A percentile compares a stretch with the other conserved stretches of the same genome.
phyloP scores from a whole-genome alignment of 2,113 vertebrate species.

The Myrmophylax atrothorax region DNA sequence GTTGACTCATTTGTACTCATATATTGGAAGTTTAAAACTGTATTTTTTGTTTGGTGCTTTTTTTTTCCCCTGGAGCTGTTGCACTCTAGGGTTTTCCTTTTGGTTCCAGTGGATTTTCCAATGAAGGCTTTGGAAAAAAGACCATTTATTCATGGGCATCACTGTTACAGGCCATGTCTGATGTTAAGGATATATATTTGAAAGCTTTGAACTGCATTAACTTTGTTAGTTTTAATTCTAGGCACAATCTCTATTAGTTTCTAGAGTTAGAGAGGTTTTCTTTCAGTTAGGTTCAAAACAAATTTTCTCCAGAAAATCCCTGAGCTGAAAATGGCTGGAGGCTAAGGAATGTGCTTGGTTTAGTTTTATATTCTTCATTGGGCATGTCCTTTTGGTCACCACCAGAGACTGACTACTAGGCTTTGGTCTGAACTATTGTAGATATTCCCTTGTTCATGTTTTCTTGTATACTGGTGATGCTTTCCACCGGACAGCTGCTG shows the following conservation, averaged over 20 bases:
- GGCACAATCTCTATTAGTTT: not conserved
- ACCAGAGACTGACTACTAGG: fast-evolving
- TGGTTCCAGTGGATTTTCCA: not conserved
- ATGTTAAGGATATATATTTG: not conserved
- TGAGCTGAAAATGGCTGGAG: not conserved
- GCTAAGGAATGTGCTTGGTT: not conserved
- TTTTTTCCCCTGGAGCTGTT: not conserved
- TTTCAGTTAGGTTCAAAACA: not conserved
- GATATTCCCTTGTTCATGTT: not conserved
- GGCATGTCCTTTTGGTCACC: not conserved
- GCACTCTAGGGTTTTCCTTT: not conserved
- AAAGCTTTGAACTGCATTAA: not conserved
- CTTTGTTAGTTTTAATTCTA: not conserved
- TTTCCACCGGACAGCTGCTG: not conserved
- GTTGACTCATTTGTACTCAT: not conserved
- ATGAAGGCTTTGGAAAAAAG: not conserved
- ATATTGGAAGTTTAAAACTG: not conserved
- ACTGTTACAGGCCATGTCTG: not conserved
- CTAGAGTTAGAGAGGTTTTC: not conserved
- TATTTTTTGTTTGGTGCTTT: not conserved
- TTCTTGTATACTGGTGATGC: not conserved
- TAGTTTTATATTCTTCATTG: not conserved
- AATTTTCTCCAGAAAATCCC: not conserved
- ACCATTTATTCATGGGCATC: not conserved
- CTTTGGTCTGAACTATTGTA: not conserved